Evolutionary conservation across 2,797 vertebrate species (phyloP).

Genomic region (Diplodus puntazzo): DNA sequence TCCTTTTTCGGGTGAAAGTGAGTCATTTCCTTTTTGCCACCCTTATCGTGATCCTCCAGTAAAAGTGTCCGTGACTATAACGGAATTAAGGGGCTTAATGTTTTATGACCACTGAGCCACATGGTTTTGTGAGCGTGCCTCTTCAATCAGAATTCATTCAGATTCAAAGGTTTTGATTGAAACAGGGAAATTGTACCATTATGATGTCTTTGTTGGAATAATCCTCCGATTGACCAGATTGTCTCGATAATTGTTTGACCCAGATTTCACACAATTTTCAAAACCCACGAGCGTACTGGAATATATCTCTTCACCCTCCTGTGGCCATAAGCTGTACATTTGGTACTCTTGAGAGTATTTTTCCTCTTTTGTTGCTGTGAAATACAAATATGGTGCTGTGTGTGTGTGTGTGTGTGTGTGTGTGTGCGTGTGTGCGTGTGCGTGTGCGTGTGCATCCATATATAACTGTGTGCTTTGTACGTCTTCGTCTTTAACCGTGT

Average conservation of each 20-base stretch:
- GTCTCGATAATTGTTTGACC: conserved; percentile 79
- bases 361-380: conserved; percentile 75
- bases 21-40: conserved; percentile 67
- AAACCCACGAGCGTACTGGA: conserved; percentile 45
- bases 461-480: conserved; percentile 39
- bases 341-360: conserved; percentile 53
- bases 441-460: conserved; percentile 41
- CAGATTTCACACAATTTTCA: conserved; percentile 55
- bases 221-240: conserved; percentile 71
- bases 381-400: conserved; percentile 66
- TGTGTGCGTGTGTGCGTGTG: conserved; percentile 13
- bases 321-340: conserved; percentile 51
- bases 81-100: conserved; percentile 75
- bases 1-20: conserved; percentile 64
- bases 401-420: conserved; percentile 19
- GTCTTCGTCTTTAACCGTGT: conserved; percentile 51
- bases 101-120: conserved; percentile 77
- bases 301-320: conserved; percentile 66
- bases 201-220: conserved; percentile 79
- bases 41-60: conserved; percentile 61
- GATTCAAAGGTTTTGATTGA: conserved; percentile 77
- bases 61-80: conserved; percentile 71
- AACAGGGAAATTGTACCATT: conserved; percentile 77
- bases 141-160: conserved; percentile 83
- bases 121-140: conserved; percentile 70